Conservation (phyloP, 2,888 invertebrate genomes). For the Torymus tubicola region DNA sequence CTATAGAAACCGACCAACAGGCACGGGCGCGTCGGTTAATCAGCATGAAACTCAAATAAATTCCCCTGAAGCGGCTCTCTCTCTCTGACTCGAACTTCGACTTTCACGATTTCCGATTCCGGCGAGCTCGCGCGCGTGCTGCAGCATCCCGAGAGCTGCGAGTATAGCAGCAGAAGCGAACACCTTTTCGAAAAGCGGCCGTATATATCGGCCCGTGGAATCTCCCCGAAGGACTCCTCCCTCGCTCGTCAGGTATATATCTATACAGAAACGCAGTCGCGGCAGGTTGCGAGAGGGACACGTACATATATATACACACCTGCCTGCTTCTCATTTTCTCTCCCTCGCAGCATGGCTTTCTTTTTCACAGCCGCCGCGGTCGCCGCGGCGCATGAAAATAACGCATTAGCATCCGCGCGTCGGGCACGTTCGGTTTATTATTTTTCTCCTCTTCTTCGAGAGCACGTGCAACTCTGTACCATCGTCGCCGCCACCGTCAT, state of each 20-base stretch:
- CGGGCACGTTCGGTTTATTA: background rate
- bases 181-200: background rate
- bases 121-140: too few species aligned
- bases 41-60: slow-evolving; percentile 48
- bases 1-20: background rate
- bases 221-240: slow-evolving; percentile 2
- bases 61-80: background rate
- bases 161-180: background rate
- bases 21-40: slow-evolving; percentile 17
- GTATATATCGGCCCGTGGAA: background rate
- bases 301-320: background rate
- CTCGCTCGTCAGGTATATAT: slow-evolving; percentile 25
- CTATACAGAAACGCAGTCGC: slow-evolving; percentile 10
- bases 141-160: slow-evolving; percentile 1
- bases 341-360: slow-evolving; percentile 33
- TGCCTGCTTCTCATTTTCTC: slow-evolving; percentile 51
- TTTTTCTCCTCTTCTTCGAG: background rate
- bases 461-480: background rate
- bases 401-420: slow-evolving; percentile 47
- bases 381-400: slow-evolving; percentile 54
- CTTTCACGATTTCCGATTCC: too few species aligned
- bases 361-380: slow-evolving; percentile 40
- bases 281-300: slow-evolving; percentile 32
- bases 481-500: background rate
- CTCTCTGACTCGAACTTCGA: too few species aligned